These are phyloP conservation scores for Knipowitschia caucasica DNA, from an alignment of 2,797 vertebrate species.

Conservation along the genomic window DNA sequence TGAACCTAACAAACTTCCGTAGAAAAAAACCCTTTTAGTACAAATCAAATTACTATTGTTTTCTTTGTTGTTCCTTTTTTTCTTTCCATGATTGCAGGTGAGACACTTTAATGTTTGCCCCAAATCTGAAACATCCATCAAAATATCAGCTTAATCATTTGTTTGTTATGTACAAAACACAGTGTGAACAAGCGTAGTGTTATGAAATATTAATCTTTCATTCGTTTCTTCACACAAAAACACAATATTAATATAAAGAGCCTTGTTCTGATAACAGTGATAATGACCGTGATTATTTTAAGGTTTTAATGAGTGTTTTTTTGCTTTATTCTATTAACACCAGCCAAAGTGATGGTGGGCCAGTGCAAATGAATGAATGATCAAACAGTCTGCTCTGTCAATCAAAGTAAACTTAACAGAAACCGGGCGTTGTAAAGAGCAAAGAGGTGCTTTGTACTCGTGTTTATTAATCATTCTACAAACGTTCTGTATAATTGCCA, in stretches of 20 bases:
- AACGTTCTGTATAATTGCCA: too few species aligned
- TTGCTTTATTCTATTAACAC: constrained; percentile 8
- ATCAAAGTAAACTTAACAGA: constrained; percentile 13
- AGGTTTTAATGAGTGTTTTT: background rate
- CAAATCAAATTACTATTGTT: too few species aligned
- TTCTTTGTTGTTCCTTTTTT: too few species aligned
- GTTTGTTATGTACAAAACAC: background rate
- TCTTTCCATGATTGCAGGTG: too few species aligned
- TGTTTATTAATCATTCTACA: too few species aligned
- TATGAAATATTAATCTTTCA: background rate
- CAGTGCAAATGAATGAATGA: constrained; percentile 21
- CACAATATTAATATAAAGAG: background rate
- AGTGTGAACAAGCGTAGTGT: background rate
- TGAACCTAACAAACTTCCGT: too few species aligned
- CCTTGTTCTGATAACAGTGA: background rate
- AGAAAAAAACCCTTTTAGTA: too few species aligned
- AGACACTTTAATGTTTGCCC: too few species aligned
- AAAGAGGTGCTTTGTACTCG: background rate
- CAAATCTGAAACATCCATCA: background rate
- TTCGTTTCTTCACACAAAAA: background rate
- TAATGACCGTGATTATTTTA: background rate
- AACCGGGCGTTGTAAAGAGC: background rate
- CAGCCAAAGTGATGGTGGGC: constrained; percentile 15
- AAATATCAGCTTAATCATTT: background rate
- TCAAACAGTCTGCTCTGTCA: constrained; percentile 34